phyloP scores from a whole-genome alignment of 2,797 vertebrate species.

The Lepus townsendii region DNA sequence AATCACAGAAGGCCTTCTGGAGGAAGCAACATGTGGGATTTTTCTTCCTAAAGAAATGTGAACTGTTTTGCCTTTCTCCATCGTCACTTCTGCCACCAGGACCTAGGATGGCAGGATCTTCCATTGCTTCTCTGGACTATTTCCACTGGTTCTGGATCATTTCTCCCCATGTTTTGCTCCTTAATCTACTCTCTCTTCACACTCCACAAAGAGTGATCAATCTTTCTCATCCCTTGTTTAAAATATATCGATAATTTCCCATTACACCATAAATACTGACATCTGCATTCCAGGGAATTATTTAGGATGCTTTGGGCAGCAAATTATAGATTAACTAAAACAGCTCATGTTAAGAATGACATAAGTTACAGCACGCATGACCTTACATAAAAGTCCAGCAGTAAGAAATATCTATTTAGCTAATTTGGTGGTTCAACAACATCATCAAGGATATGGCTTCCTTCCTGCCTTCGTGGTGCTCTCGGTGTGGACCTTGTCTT shows the following conservation, averaged over 20 bases:
- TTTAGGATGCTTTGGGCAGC: not conserved
- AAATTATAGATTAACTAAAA: not conserved
- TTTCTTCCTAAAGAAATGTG: not conserved
- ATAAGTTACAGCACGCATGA: not conserved
- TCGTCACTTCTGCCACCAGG: not conserved
- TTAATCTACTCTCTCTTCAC: not conserved
- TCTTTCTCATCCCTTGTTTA: not conserved
- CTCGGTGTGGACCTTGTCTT: not conserved
- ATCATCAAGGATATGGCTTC: not conserved
- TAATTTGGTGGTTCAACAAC: not conserved
- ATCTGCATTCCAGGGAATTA: not conserved
- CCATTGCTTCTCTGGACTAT: not conserved
- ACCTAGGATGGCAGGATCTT: no score
- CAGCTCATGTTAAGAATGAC: not conserved
- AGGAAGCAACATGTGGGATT: not conserved
- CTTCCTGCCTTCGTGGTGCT: not conserved
- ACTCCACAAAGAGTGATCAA: fast-evolving
- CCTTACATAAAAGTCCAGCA: not conserved
- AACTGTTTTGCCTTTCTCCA: not conserved
- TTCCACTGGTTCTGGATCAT: not conserved
- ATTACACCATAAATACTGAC: not conserved
- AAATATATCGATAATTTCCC: not conserved
- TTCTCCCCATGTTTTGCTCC: not conserved
- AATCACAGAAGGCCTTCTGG: not conserved
- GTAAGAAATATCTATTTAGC: not conserved